Evolutionary conservation across 2,888 invertebrate genomes (phyloP), one percentile per base, ranked within the genome.

Genomic region (Melikaiella ostensackeni): DNA sequence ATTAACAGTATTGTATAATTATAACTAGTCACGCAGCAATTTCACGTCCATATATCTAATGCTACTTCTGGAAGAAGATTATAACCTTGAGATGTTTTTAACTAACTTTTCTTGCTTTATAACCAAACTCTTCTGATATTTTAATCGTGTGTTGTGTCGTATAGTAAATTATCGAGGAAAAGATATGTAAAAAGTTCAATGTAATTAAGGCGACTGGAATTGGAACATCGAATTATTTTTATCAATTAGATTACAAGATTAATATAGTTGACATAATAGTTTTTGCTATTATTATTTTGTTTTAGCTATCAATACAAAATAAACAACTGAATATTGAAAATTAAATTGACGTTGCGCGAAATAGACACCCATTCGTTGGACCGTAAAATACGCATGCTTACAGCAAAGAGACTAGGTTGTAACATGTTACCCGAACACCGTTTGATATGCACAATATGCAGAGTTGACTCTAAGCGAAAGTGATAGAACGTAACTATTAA

Each of bases 401-500:
- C 8, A 66, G 38, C 38, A 46, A 16, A 27, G 11, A 59, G 27
- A 59, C 27, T 57, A 59, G 63, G n/a, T 59, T 21, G 59, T 59
- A 27, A 59, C 27, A 5, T 27, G 59, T 59, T 59, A 59, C 59
- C 27, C 59, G 59, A 24, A 59, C 13, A 59, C 59, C 59, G 8
- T 63, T 46, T 50, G 27, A 70, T 70, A 46, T 70, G 46, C 46
- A 70, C 24, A 42, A 63, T 21, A 38, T 66, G 66, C 27, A 46
- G 38, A 42, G 66, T 63, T 62, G 33, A 63, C 64, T 64, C 8
- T 9, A 0, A 70, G 70, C 70, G 70, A 70, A 70, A 70, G 70
- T 70, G 70, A 70, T 70, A 33, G 70, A 70, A 50, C 70, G 70
- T 30, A 50, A 50, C 70, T 70, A 70, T 70, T 70, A 70, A 70